These are phyloP conservation scores for Conomelus anceps DNA, from an alignment of 2,888 invertebrate species.

Conservation along the genomic window DNA sequence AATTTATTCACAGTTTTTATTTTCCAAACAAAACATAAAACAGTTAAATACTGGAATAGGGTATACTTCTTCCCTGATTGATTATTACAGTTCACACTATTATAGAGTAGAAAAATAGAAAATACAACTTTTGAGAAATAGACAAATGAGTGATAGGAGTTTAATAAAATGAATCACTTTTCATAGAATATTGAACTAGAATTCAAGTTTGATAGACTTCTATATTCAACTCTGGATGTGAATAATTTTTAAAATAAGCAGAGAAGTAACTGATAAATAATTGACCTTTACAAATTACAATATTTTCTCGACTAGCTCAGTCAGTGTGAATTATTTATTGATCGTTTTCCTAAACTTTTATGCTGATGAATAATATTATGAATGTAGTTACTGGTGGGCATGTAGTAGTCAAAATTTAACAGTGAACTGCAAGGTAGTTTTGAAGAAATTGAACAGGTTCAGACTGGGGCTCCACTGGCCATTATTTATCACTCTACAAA, in stretches of 20 bases:
- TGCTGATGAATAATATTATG: not conserved
- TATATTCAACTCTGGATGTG: not conserved
- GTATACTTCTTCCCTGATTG: not conserved
- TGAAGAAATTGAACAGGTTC: too few relatives aligned
- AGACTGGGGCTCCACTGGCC: too few relatives aligned
- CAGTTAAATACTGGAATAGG: not conserved
- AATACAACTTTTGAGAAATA: not conserved
- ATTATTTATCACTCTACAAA: too few relatives aligned
- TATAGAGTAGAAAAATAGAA: not conserved
- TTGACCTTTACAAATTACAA: not conserved
- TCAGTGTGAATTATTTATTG: too few relatives aligned
- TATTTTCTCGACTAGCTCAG: too few relatives aligned
- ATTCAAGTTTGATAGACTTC: not conserved
- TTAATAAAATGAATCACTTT: not conserved
- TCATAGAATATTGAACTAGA: not conserved
- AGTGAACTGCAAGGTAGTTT: too few relatives aligned
- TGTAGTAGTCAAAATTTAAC: too few relatives aligned
- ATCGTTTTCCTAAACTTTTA: not conserved
- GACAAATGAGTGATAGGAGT: not conserved
- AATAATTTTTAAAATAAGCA: not conserved
- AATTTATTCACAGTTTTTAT: not conserved
- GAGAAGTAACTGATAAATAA: not conserved
- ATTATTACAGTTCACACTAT: not conserved
- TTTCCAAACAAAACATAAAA: not conserved
- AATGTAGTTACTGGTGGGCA: not conserved